Evolutionary conservation across 2,797 vertebrate species (phyloP).

Genomic region (Malurus splendens): DNA sequence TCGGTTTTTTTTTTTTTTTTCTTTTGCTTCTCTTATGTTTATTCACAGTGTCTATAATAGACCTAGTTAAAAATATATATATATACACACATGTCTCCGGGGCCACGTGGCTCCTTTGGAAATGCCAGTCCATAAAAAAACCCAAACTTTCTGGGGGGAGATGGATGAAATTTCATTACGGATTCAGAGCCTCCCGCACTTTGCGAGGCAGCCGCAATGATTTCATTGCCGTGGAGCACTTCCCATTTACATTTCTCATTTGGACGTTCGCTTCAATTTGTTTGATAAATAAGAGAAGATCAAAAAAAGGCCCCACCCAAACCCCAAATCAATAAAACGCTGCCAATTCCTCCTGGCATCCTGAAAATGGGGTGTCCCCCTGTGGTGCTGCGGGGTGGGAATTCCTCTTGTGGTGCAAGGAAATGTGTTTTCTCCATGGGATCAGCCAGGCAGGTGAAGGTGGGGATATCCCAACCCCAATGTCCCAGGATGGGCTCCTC

Average conservation of each 20-base stretch:
- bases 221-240: not conserved
- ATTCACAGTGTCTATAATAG: not conserved
- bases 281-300: not conserved
- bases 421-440: fast-evolving
- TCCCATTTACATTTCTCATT: conserved; percentile 36
- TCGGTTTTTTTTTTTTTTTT: not conserved
- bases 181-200: not conserved
- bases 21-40: not conserved
- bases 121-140: not conserved
- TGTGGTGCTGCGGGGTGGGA: not conserved
- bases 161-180: not conserved
- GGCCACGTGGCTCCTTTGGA: not conserved
- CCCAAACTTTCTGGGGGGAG: not conserved
- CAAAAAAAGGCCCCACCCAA: not conserved
- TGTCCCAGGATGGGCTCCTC: not conserved
- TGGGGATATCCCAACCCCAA: not conserved
- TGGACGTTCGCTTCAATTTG: not conserved
- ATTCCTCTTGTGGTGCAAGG: not conserved
- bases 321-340: fast-evolving
- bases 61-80: not conserved
- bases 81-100: fast-evolving
- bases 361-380: not conserved
- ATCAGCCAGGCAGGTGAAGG: not conserved
- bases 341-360: not conserved
- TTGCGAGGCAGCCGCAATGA: not conserved